Conservation (phyloP, 2,113 vertebrate genomes). For the Pseudopodoces humilis region DNA sequence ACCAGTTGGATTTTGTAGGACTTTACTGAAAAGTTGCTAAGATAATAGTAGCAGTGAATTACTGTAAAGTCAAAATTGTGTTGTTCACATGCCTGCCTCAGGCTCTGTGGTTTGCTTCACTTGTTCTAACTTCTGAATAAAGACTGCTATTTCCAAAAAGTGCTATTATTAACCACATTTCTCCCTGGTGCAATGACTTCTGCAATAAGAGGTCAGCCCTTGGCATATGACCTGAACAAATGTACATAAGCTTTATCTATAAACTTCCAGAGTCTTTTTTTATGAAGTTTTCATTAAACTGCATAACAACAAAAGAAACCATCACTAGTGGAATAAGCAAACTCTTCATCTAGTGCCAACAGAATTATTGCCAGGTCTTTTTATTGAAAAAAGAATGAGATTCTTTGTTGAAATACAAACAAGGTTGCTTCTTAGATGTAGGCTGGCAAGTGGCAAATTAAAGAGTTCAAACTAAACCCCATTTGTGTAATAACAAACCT, state of each 20-base stretch:
- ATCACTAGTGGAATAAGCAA: slow-evolving; percentile 37
- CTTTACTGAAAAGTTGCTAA: neutral
- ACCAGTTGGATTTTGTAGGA: neutral
- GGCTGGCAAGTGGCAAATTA: slow-evolving; percentile 18
- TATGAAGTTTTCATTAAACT: slow-evolving; percentile 48
- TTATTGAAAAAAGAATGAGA: slow-evolving; percentile 60
- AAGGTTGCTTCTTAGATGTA: slow-evolving; percentile 42
- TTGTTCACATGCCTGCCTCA: neutral
- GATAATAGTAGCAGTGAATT: neutral
- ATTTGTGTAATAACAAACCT: neutral
- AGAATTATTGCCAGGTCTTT: slow-evolving; percentile 67
- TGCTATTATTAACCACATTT: neutral
- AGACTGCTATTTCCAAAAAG: neutral
- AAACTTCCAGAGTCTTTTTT: slow-evolving; percentile 7
- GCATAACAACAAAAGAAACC: slow-evolving; percentile 53
- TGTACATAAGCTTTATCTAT: slow-evolving; percentile 30
- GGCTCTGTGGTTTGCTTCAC: neutral
- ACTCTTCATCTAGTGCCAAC: slow-evolving; percentile 59
- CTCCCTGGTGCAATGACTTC: neutral
- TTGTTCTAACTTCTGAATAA: slow-evolving; percentile 23
- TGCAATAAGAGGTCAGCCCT: neutral
- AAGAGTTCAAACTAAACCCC: slow-evolving; percentile 18
- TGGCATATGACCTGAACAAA: neutral
- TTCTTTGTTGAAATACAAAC: slow-evolving; percentile 50
- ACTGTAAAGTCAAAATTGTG: neutral